A percentile compares a stretch with the other conserved stretches of the same genome.
These are phyloP conservation scores for Tetragonula clypearis DNA, from an alignment of 1,140 invertebrate species.

Conservation along the genomic window DNA sequence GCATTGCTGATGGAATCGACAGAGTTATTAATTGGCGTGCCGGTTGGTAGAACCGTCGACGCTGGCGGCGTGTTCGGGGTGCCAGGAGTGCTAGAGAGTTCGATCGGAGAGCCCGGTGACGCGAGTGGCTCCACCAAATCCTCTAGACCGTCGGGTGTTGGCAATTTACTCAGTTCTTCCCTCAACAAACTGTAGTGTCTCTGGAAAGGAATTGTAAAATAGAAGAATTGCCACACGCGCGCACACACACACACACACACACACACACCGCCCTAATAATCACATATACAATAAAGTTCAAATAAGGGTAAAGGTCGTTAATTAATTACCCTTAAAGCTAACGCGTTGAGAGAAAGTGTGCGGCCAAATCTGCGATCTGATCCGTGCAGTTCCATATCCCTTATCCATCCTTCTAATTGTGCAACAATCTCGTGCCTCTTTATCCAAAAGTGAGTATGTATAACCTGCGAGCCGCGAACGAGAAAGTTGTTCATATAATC, in stretches of 20 bases:
- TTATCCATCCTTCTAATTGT: constrained; percentile 95
- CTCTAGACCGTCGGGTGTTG: constrained; percentile 87
- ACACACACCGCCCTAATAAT: too few relatives aligned
- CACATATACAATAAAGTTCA: neutral
- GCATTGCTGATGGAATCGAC: constrained; percentile 61
- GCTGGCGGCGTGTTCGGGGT: constrained; percentile 75
- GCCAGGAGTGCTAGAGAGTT: constrained; percentile 71
- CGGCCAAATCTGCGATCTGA: constrained; percentile 88
- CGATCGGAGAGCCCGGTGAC: constrained; percentile 77
- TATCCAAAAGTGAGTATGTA: constrained; percentile 97
- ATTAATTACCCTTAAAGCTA: constrained; percentile 88
- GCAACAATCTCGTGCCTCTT: constrained; percentile 95
- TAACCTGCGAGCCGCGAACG: constrained; percentile 84
- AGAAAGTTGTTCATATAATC: neutral
- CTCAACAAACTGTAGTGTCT: constrained; percentile 90
- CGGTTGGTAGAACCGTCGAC: constrained; percentile 58
- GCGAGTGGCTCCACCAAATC: constrained; percentile 85
- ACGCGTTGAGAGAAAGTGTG: constrained; percentile 88
- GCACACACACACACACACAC: too few relatives aligned
- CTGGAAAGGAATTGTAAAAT: constrained; percentile 75
- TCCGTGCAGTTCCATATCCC: constrained; percentile 90
- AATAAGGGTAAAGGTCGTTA: neutral
- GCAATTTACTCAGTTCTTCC: constrained; percentile 90
- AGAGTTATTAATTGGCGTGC: constrained; percentile 57
- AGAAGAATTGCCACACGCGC: neutral